Percentiles rank a stretch among this genome's conserved stretches.
phyloP scores from a whole-genome alignment of 1,140 invertebrate genomes.

The Colletes latitarsis region DNA sequence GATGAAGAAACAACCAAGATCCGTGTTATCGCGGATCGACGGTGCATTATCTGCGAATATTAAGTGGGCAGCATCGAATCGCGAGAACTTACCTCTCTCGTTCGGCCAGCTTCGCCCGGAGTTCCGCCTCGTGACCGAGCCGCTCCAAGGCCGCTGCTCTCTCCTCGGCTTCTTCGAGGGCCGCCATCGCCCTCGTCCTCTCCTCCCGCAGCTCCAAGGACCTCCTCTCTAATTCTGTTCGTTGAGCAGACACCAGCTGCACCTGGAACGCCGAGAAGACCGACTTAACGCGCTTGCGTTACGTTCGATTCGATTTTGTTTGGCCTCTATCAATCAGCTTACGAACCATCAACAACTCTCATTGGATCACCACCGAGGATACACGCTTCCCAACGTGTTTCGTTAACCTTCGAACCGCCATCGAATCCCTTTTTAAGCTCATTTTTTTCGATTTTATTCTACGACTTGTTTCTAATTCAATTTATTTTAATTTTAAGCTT shows the following conservation, averaged over 20 bases:
- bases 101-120: constrained; percentile 77
- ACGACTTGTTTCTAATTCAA: no score
- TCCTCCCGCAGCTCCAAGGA: constrained; percentile 88
- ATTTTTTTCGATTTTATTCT: no score
- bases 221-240: constrained; percentile 91
- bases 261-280: constrained; percentile 82
- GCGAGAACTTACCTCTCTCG: constrained; percentile 77
- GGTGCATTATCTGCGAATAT: constrained; percentile 4
- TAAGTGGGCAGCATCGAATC: not conserved
- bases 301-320: not conserved
- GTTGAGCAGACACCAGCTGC: constrained; percentile 91
- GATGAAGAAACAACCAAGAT: not conserved
- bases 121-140: constrained; percentile 92
- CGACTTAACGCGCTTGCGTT: not conserved
- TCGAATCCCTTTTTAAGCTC: no score
- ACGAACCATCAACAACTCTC: not conserved
- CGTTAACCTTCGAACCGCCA: not conserved
- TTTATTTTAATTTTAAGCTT: no score
- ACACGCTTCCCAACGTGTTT: not conserved
- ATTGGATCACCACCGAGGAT: not conserved
- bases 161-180: constrained; percentile 94
- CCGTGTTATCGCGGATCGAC: not conserved
- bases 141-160: constrained; percentile 92
- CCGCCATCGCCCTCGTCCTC: constrained; percentile 88
- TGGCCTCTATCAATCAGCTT: not conserved